Base-by-base conservation (phyloP, 2,888 invertebrate genomes). In the Machimus rusticus region DNA sequence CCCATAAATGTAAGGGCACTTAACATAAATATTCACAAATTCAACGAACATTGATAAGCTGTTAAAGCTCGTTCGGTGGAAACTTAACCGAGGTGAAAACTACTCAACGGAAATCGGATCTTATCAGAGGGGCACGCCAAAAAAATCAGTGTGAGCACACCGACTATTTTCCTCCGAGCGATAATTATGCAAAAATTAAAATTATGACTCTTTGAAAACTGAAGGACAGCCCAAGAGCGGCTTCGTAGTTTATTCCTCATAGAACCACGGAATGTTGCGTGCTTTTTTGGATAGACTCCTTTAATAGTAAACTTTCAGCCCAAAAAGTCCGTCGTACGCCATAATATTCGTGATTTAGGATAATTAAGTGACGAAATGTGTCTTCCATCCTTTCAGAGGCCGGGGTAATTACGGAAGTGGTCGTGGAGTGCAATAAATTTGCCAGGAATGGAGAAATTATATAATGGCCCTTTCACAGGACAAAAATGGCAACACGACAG, bases 141-240 rank as follows among this genome's bases (percentile, higher is more conserved):
- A 81, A 81, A 81, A 81, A 81, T 81, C 81, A 81, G 28, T 31
- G 23, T 19, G 46, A 37, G 79, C 31, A 46, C 51, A 51, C 51
- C 6, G 46, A 55, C 28, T 55, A 34, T 28, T 51, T 55, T 51
- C 51, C 23, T 81, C 16, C 9, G 16, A 81, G 16, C 51, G 81
- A 81, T 81, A 81, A 81, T 81, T 81, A 81, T 81, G 81, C 51
- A 81, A 81, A 81, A 81, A 81, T 81, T 66, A 34, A 81, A 81
- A 81, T 81, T 81, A 81, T 81, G 31, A 81, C 51, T 81, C 55
- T 34, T 23, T 81, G 31, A 31, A 81, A 81, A 51, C 28, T 28
- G 51, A 43, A 81, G 81, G 81, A 81, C 55, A 81, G 55, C 31
- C 16, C 19, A 51, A 81, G 51, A 46, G 28, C 81, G 14, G 12